Percentiles rank a stretch among this genome's conserved stretches.
phyloP scores from a whole-genome alignment of 2,888 invertebrate genomes.

The Cheilosia soror region DNA sequence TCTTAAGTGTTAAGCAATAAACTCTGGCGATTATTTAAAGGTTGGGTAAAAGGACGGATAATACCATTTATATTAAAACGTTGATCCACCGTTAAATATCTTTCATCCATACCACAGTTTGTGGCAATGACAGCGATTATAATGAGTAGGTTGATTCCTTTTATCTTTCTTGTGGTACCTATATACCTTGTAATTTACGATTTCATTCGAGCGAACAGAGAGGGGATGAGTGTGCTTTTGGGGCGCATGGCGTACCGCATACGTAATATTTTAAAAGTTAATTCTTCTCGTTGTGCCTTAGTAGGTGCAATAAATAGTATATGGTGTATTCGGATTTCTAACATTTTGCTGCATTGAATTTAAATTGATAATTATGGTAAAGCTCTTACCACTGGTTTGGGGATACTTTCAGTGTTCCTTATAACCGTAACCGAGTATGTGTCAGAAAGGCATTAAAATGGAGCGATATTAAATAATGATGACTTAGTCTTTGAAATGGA shows the following conservation, averaged over 20 bases:
- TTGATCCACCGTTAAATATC: background rate
- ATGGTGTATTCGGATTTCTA: too few species aligned
- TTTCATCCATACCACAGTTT: background rate
- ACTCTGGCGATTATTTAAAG: background rate
- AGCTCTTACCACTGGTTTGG: too few species aligned
- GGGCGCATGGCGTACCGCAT: constrained; percentile 2
- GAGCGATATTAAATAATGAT: too few species aligned
- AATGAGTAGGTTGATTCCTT: background rate
- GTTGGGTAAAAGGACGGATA: background rate
- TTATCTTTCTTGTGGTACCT: background rate
- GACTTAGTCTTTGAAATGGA: too few species aligned
- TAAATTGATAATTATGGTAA: too few species aligned
- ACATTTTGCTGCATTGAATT: too few species aligned
- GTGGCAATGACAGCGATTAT: background rate
- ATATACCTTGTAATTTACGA: background rate
- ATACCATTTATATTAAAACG: constrained; percentile 2
- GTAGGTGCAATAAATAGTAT: too few species aligned
- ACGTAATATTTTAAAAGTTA: background rate
- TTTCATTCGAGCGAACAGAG: background rate
- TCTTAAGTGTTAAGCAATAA: background rate
- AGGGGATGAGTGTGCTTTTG: background rate
- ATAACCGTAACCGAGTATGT: too few species aligned
- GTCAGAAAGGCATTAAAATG: too few species aligned
- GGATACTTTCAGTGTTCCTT: too few species aligned
- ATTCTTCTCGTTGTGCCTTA: too few species aligned